Evolutionary conservation across 2,888 invertebrate genomes (phyloP), one percentile per base, ranked within the genome.

Genomic region (Plebejus argus): DNA sequence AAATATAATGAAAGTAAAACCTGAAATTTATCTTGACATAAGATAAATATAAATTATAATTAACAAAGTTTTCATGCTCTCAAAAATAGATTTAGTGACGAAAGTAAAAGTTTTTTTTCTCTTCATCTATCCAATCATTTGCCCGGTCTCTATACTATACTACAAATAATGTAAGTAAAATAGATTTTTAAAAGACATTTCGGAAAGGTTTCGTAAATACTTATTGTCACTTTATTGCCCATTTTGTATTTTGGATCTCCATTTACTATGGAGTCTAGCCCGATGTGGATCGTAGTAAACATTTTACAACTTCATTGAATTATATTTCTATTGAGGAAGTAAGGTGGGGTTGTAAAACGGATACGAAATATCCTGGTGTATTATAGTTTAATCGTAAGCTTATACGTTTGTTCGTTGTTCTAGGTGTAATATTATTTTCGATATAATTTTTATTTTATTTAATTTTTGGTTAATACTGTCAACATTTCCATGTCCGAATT

Each of bases 371-470:
- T 76, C 70, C 12, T 70, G 53, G 88, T 92, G 91, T 91, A 90
- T 84, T 89, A 91, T 91, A 91, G 86, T 84, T 85, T 86, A 88
- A 86, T 84, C 79, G 83, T 90, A 89, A 89, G 88, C 86, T 85
- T 86, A 83, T 82, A 85, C 85, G 84, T 88, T 89, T 89, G 85
- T 83, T 86, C 86, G 87, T 91, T 91, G 88, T 88, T 89, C 89
- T 89, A 88, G 87, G 89, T 89, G 78, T 87, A 85, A 85, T 86
- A 86, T 85, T 85, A 81, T 83, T 84, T 81, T 83, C 84, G 85
- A 83, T 84, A 66, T 78, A 58, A 23, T 76, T 78, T 76, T 53
- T 76, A 71, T 61, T 78, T 78, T 49, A 76, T 71, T 78, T 79
- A 78, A 77, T 76, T 76, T 66, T 76, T 76, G 72, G 74, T 53